A percentile compares a stretch with the other conserved stretches of the same genome.
Evolutionary conservation across 2,888 invertebrate species (phyloP).

Genomic region (Conomelus anceps): DNA sequence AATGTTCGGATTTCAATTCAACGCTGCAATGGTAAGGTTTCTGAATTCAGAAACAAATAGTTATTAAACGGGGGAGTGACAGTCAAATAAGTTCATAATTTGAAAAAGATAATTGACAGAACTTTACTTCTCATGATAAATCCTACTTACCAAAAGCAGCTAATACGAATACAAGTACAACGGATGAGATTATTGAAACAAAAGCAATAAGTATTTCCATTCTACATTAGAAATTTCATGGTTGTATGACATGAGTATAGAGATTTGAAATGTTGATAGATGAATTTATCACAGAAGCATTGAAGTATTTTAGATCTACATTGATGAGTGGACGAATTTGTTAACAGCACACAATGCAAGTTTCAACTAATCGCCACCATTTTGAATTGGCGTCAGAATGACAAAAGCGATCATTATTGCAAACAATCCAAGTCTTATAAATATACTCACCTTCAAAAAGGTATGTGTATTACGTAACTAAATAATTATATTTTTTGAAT

Average conservation of each 20-base stretch:
- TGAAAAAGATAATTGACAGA: background rate
- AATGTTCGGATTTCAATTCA: too few relatives aligned
- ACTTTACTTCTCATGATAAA: background rate
- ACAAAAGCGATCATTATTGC: background rate
- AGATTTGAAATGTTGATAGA: background rate
- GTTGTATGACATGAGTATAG: background rate
- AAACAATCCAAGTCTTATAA: background rate
- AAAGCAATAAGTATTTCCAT: constrained; percentile 26
- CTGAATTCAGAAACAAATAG: too few relatives aligned
- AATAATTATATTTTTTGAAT: background rate
- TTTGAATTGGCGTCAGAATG: background rate
- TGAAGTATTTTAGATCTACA: background rate
- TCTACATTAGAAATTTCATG: background rate
- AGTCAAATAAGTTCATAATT: background rate
- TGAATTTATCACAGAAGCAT: background rate
- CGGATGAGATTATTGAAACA: constrained; percentile 24
- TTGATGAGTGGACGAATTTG: background rate
- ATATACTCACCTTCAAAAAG: background rate
- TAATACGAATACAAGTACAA: constrained; percentile 20
- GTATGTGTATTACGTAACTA: background rate
- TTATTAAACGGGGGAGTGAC: too few relatives aligned
- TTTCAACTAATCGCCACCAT: background rate
- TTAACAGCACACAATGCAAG: background rate
- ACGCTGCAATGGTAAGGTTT: too few relatives aligned
- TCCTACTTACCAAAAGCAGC: constrained; percentile 25